phyloP scores from a whole-genome alignment of 1,140 invertebrate species.

The Ostrea edulis region DNA sequence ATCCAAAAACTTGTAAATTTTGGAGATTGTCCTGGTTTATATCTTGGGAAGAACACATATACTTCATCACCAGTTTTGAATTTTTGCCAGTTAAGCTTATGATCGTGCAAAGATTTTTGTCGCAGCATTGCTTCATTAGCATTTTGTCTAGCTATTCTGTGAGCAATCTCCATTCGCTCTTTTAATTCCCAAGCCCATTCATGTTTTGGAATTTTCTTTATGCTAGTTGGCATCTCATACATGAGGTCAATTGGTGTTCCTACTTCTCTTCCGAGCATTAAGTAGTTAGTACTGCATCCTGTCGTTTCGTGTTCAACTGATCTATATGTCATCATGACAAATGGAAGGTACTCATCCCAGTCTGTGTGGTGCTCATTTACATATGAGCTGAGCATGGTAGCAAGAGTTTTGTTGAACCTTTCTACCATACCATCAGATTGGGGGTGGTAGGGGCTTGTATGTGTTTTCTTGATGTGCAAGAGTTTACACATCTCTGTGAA shows the following conservation, averaged over 20 bases:
- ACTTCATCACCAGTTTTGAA: not conserved
- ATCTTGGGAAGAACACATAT: constrained; percentile 13
- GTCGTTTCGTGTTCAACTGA: not conserved
- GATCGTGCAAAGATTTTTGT: constrained; percentile 1
- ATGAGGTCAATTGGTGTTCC: not conserved
- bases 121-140: too few relatives aligned
- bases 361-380: not conserved
- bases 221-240: too few relatives aligned
- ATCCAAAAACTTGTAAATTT: constrained; percentile 33
- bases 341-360: not conserved
- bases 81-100: not conserved
- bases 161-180: constrained; percentile 29
- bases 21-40: not conserved
- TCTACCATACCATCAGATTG: too few relatives aligned
- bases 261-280: not conserved
- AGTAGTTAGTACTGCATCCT: too few relatives aligned
- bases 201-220: not conserved
- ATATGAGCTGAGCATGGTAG: too few relatives aligned
- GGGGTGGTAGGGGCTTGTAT: too few relatives aligned
- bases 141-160: not conserved
- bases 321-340: not conserved
- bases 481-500: too few relatives aligned
- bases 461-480: too few relatives aligned
- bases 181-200: not conserved
- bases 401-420: too few relatives aligned